phyloP scores from a whole-genome alignment of 2,113 vertebrate genomes.

The Nipponia nippon region DNA sequence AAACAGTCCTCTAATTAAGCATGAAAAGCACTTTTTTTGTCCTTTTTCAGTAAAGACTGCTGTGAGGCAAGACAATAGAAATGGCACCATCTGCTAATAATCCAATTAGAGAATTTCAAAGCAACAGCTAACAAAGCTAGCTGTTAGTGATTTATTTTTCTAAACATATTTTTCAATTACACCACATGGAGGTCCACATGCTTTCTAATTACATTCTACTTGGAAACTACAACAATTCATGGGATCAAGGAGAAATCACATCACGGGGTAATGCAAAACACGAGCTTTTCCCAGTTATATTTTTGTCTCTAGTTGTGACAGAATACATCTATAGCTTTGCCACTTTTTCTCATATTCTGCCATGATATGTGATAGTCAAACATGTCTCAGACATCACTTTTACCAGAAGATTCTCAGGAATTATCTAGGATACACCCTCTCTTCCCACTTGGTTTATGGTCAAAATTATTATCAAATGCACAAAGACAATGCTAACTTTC shows the following conservation, averaged over 20 bases:
- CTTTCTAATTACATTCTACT: constrained; percentile 20
- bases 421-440: neutral
- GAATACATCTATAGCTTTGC: neutral
- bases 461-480: neutral
- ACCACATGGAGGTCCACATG: constrained; percentile 42
- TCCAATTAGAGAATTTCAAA: constrained; percentile 68
- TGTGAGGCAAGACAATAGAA: constrained; percentile 63
- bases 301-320: neutral
- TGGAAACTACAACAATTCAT: constrained; percentile 24
- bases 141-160: constrained; percentile 46
- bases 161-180: constrained; percentile 51
- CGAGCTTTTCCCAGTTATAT: neutral
- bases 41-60: constrained; percentile 9
- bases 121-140: constrained; percentile 17
- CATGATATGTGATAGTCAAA: neutral
- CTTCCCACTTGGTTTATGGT: neutral
- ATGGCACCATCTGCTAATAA: constrained; percentile 69
- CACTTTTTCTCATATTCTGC: neutral
- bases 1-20: constrained; percentile 36
- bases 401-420: neutral
- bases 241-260: constrained; percentile 10
- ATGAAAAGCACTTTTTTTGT: constrained; percentile 13
- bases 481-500: neutral
- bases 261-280: neutral
- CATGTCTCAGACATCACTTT: neutral